Conservation (phyloP, 2,113 vertebrate species). For the Thalassarche chlororhynchos region DNA sequence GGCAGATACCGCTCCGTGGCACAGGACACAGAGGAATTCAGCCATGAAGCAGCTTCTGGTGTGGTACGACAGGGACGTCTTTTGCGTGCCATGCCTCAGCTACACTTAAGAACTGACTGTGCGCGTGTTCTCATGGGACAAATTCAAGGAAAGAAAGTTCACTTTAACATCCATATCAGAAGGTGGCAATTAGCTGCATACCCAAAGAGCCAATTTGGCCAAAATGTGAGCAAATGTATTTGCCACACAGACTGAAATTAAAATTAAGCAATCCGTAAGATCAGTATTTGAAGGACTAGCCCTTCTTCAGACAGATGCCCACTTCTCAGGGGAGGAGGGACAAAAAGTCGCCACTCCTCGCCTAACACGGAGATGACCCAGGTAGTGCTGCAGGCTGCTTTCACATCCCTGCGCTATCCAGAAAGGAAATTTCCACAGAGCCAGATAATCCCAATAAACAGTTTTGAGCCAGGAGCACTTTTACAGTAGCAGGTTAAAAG, state of each 20-base stretch:
- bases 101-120: neutral
- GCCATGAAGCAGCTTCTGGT: neutral
- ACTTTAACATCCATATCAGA: neutral
- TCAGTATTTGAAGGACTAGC: neutral
- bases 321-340: neutral
- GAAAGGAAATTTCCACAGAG: neutral
- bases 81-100: neutral
- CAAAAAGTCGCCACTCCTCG: neutral
- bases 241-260: neutral
- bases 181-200: neutral
- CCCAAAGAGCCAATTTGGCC: neutral
- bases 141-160: neutral
- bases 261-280: neutral
- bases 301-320: neutral
- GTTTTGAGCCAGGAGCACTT: neutral
- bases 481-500: neutral
- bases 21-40: neutral
- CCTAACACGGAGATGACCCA: neutral
- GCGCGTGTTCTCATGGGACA: neutral
- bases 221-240: neutral
- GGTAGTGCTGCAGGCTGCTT: neutral
- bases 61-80: neutral
- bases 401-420: fast-evolving
- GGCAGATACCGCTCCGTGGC: neutral
- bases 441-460: neutral